Conservation (phyloP, 2,888 invertebrate genomes). For the Ornithoptera alexandrae region DNA sequence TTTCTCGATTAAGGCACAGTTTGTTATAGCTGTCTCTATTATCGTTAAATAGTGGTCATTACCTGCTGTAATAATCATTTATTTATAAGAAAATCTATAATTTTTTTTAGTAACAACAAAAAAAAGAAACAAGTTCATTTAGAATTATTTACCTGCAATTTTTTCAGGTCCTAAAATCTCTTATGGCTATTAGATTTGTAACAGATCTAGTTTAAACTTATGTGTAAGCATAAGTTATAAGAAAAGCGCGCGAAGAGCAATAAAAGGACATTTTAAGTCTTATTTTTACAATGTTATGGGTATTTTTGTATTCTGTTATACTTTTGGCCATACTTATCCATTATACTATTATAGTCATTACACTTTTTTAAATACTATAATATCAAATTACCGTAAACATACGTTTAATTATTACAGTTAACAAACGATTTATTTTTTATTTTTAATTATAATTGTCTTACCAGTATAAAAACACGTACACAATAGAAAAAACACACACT, state of each 20-base stretch:
- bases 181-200: too few species aligned
- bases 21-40: background rate
- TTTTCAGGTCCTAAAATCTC: too few species aligned
- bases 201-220: too few species aligned
- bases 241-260: too few species aligned
- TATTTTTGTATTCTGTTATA: too few species aligned
- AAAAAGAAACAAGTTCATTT: background rate
- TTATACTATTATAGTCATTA: background rate
- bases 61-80: background rate
- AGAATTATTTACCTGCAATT: background rate
- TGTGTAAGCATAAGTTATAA: too few species aligned
- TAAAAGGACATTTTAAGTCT: too few species aligned
- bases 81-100: background rate
- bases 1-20: background rate
- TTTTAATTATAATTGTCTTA: background rate
- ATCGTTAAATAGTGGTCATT: background rate
- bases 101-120: background rate
- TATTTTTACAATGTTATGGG: too few species aligned
- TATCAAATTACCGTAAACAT: background rate
- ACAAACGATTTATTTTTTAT: background rate
- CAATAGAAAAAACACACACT: slow-evolving; percentile 27
- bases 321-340: too few species aligned
- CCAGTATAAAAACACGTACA: background rate
- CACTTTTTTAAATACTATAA: background rate
- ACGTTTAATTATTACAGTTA: background rate